A percentile compares a stretch with the other conserved stretches of the same genome.
These are phyloP conservation scores for Heterocephalus glaber DNA, from an alignment of 2,113 vertebrate genomes.

Conservation along the genomic window DNA sequence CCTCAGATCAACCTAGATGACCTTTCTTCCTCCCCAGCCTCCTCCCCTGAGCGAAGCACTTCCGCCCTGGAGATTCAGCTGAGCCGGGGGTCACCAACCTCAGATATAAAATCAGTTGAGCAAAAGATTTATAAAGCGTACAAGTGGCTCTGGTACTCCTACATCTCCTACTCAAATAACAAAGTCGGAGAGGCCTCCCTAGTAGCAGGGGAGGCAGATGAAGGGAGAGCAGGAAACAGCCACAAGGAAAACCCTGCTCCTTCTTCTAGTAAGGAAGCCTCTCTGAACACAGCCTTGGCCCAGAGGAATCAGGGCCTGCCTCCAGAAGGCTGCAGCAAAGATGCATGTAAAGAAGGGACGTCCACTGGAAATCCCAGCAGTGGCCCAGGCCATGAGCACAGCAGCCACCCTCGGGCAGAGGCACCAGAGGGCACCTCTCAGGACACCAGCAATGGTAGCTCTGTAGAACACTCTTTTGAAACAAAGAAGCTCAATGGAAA, in stretches of 20 bases:
- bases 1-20: constrained; percentile 95
- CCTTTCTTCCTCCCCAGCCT: constrained; percentile 91
- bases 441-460: constrained; percentile 76
- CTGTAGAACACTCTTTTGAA: constrained; percentile 86
- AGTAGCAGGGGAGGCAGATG: constrained; percentile 83
- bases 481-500: constrained; percentile 89
- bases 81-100: constrained; percentile 83
- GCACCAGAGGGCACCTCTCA: constrained; percentile 82
- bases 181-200: constrained; percentile 87
- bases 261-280: constrained; percentile 79
- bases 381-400: constrained; percentile 76
- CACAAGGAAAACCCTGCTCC: constrained; percentile 78
- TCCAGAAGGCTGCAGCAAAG: constrained; percentile 79
- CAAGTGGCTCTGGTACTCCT: constrained; percentile 90
- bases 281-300: constrained; percentile 43
- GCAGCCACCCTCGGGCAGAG: constrained; percentile 79
- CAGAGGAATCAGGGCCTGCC: constrained; percentile 78
- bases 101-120: constrained; percentile 88
- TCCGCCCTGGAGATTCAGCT: constrained; percentile 82
- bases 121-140: constrained; percentile 91
- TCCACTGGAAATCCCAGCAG: constrained; percentile 80
- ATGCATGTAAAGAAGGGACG: constrained; percentile 81
- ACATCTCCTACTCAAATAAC: constrained; percentile 87
- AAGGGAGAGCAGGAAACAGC: constrained; percentile 86
- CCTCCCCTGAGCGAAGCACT: constrained; percentile 86